These are phyloP conservation scores for Ophioninae sp. DNA, from an alignment of 2,888 invertebrate genomes.

Conservation along the genomic window DNA sequence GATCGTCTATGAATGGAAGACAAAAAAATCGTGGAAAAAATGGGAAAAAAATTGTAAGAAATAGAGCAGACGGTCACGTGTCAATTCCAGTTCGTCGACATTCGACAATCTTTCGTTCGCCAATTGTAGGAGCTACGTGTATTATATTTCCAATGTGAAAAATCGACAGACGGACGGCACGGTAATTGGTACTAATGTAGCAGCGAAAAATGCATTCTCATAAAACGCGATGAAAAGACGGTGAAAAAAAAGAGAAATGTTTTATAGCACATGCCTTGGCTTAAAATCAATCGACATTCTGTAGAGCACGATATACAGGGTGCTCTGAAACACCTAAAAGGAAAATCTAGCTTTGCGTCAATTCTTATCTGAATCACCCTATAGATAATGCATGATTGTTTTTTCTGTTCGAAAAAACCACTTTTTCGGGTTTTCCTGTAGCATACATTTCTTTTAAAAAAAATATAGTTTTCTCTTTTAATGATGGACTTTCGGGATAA, in stretches of 20 bases:
- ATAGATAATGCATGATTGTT: not conserved
- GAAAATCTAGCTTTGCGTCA: not conserved
- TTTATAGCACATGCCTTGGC: conserved; percentile 4
- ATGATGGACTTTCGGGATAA: not conserved
- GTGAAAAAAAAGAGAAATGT: not conserved
- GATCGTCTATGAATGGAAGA: conserved; percentile 2
- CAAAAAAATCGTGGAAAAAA: conserved; percentile 52
- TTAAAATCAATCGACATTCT: conserved; percentile 43
- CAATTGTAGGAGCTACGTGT: not conserved
- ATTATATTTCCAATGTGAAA: not conserved
- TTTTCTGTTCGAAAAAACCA: not conserved
- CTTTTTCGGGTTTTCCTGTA: not conserved
- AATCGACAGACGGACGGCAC: not conserved
- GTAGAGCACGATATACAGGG: not conserved
- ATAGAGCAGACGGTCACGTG: conserved; percentile 35
- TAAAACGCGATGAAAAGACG: not conserved
- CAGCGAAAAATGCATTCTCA: not conserved
- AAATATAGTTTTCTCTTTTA: no score
- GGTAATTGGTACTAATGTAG: not conserved
- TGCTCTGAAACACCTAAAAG: not conserved
- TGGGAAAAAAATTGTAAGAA: conserved; percentile 57
- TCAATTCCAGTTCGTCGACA: conserved; percentile 8
- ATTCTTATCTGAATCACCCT: not conserved
- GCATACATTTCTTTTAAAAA: no score
- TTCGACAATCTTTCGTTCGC: not conserved